Percentiles rank a stretch among this genome's conserved stretches.
phyloP scores from a whole-genome alignment of 2,888 invertebrate species.

The Carabus problematicus region DNA sequence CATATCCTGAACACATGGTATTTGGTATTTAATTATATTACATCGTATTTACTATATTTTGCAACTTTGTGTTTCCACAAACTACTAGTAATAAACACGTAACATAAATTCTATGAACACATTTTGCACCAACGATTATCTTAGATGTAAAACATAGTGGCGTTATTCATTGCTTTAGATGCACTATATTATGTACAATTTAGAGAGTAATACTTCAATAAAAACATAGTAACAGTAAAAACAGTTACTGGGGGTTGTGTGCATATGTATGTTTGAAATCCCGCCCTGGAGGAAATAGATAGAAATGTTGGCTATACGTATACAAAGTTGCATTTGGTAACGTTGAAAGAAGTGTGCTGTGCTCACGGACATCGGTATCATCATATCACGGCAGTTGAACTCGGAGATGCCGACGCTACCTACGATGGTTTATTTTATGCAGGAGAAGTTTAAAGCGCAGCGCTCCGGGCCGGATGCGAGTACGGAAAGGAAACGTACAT shows the following conservation, averaged over 20 bases:
- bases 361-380: neutral
- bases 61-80: too few relatives aligned
- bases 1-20: too few relatives aligned
- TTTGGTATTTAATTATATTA: too few relatives aligned
- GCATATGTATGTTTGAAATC: neutral
- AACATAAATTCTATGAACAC: too few relatives aligned
- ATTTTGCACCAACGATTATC: too few relatives aligned
- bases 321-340: conserved; percentile 4
- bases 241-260: neutral
- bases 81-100: too few relatives aligned
- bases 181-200: conserved; percentile 12
- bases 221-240: conserved; percentile 1
- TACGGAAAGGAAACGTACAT: conserved; percentile 28
- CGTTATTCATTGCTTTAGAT: neutral
- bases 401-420: conserved; percentile 13
- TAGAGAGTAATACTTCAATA: neutral
- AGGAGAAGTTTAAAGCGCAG: conserved; percentile 34
- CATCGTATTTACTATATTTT: too few relatives aligned
- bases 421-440: conserved; percentile 37
- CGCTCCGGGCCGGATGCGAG: conserved; percentile 29
- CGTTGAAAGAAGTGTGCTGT: conserved; percentile 8
- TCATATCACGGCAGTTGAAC: conserved; percentile 39
- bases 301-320: neutral
- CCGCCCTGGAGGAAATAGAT: neutral
- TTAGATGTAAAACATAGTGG: too few relatives aligned